phyloP scores from a whole-genome alignment of 2,797 vertebrate species.

The Varecia variegata region DNA sequence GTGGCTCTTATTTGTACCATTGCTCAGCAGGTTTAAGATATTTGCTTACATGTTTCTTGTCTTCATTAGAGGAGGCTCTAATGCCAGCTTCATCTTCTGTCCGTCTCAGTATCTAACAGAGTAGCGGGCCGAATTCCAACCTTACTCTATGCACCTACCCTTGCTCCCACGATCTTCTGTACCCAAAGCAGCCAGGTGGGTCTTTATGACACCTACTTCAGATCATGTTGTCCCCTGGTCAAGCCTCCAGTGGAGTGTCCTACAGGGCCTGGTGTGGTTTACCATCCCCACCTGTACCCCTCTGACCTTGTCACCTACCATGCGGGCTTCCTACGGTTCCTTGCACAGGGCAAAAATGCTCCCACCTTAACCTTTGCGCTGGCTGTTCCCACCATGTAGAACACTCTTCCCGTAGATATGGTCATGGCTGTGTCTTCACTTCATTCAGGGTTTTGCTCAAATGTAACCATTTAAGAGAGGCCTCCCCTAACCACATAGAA shows the following conservation, averaged over 20 bases:
- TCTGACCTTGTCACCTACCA: neutral
- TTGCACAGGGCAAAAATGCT: neutral
- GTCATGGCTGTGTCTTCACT: neutral
- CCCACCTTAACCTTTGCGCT: neutral
- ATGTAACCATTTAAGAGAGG: neutral
- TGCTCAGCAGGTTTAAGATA: neutral
- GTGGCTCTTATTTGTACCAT: neutral
- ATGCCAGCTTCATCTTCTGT: neutral
- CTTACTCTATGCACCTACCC: too few relatives aligned
- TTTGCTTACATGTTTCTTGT: neutral
- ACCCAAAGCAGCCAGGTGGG: too few relatives aligned
- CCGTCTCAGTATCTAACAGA: neutral
- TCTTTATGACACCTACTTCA: neutral
- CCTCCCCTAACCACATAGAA: neutral
- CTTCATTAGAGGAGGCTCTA: neutral
- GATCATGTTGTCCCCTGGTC: neutral
- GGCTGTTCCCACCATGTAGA: neutral
- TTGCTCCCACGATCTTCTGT: neutral
- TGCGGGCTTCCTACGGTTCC: neutral
- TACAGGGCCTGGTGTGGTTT: accelerated
- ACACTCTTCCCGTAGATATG: neutral
- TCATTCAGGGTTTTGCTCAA: neutral
- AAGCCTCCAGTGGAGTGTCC: neutral
- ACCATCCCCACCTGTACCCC: neutral
- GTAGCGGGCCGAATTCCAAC: neutral